Conservation (phyloP, 2,113 vertebrate species). For the Ictalurus furcatus region DNA sequence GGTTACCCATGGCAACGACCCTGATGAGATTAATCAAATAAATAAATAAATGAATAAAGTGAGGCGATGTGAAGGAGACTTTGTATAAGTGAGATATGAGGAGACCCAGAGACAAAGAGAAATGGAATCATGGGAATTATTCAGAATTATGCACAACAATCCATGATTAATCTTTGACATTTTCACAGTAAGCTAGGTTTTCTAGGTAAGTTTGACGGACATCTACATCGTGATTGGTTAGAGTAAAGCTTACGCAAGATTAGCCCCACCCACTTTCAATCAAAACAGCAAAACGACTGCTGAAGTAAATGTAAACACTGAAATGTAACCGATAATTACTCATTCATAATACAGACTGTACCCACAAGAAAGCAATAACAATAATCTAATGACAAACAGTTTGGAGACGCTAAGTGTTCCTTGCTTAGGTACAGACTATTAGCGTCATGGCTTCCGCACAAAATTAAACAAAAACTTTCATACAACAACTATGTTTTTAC, state of each 20-base stretch:
- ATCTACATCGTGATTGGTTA: background rate
- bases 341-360: no score
- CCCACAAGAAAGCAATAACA: no score
- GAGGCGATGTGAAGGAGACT: constrained; percentile 36
- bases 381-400: background rate
- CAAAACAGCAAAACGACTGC: background rate
- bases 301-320: background rate
- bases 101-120: background rate
- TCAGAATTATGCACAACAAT: background rate
- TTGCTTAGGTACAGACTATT: background rate
- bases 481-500: background rate
- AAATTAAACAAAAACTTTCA: background rate
- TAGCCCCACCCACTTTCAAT: background rate
- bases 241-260: background rate
- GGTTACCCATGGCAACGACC: constrained; percentile 57
- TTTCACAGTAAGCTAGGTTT: background rate
- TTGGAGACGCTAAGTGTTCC: background rate
- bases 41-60: background rate
- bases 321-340: background rate
- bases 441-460: background rate
- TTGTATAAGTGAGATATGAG: constrained; percentile 34
- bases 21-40: constrained; percentile 53
- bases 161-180: background rate
- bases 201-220: background rate
- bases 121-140: constrained; percentile 13